Evolutionary conservation across 2,888 invertebrate species (phyloP).

Genomic region (Eutolmus rufibarbis): DNA sequence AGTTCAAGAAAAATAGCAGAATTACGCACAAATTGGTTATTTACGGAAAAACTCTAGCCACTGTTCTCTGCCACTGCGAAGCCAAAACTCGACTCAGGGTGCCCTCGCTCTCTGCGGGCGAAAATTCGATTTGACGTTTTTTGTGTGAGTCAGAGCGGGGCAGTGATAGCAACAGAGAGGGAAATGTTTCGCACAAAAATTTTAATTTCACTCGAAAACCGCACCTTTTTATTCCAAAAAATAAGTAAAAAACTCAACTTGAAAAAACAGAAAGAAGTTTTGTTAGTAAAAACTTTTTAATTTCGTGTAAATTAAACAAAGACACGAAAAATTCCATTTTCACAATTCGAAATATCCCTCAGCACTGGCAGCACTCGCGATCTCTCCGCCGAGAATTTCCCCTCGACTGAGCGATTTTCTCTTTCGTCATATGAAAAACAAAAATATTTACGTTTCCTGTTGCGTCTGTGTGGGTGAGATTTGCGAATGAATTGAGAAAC

Average conservation of each 20-base stretch:
- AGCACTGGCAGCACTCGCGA: not conserved
- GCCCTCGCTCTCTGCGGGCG: not conserved
- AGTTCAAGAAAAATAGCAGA: conserved; percentile 28
- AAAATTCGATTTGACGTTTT: not conserved
- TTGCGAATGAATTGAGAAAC: not conserved
- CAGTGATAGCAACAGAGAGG: not conserved
- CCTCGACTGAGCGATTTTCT: not conserved
- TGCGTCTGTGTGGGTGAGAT: not conserved
- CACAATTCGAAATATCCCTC: not conserved
- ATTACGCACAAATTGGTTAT: conserved; percentile 46
- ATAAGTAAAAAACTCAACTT: not conserved
- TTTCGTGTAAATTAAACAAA: not conserved
- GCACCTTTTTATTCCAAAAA: not conserved
- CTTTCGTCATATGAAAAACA: not conserved
- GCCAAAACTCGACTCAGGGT: not conserved
- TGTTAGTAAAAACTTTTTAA: not conserved
- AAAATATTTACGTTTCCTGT: not conserved
- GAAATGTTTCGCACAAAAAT: not conserved
- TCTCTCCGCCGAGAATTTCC: not conserved
- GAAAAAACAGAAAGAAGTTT: not conserved
- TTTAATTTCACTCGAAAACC: not conserved
- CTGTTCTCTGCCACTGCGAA: conserved; percentile 31
- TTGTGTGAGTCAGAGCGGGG: not conserved
- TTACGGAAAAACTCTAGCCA: conserved; percentile 34
- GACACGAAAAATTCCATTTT: not conserved